Evolutionary conservation across 2,113 vertebrate genomes (phyloP).

Genomic region (Takifugu flavidus): DNA sequence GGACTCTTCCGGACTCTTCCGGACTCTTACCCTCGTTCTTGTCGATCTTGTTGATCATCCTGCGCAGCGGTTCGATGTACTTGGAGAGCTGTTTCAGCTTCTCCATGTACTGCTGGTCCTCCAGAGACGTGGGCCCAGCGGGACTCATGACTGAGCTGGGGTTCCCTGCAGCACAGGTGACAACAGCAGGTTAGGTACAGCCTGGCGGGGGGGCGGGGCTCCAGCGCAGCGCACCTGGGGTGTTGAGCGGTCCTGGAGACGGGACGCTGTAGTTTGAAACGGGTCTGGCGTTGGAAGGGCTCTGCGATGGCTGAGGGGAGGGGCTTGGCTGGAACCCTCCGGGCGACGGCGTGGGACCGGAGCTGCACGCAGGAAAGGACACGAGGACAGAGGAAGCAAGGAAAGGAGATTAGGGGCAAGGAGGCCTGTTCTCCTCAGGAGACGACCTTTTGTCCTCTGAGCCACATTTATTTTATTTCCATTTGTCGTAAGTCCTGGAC

Average conservation of each 20-base stretch:
- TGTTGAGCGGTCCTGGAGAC: slow-evolving; percentile 93
- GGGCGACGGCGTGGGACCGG: slow-evolving; percentile 91
- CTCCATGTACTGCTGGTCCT: slow-evolving; percentile 98
- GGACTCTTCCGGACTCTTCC: neutral
- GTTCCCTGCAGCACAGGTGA: slow-evolving; percentile 77
- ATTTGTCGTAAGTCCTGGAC: no score
- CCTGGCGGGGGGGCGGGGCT: no score
- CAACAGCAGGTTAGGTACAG: no score
- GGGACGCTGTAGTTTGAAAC: slow-evolving; percentile 93
- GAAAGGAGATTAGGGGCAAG: no score
- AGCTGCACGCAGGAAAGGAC: slow-evolving; percentile 71
- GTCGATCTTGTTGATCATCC: slow-evolving; percentile 99
- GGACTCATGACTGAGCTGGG: slow-evolving; percentile 94
- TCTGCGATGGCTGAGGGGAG: slow-evolving; percentile 93
- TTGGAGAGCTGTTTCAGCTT: slow-evolving; percentile 96
- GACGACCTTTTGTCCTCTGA: no score
- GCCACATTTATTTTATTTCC: no score
- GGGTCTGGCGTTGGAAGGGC: slow-evolving; percentile 86
- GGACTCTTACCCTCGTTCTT: slow-evolving; percentile 90
- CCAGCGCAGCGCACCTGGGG: slow-evolving; percentile 80
- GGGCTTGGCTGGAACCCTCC: slow-evolving; percentile 96
- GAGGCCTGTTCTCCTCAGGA: no score
- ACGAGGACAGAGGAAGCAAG: neutral
- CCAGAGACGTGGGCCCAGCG: slow-evolving; percentile 84
- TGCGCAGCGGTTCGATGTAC: slow-evolving; percentile 92